These are phyloP conservation scores for Arion vulgaris DNA, from an alignment of 1,140 invertebrate genomes.

Conservation along the genomic window DNA sequence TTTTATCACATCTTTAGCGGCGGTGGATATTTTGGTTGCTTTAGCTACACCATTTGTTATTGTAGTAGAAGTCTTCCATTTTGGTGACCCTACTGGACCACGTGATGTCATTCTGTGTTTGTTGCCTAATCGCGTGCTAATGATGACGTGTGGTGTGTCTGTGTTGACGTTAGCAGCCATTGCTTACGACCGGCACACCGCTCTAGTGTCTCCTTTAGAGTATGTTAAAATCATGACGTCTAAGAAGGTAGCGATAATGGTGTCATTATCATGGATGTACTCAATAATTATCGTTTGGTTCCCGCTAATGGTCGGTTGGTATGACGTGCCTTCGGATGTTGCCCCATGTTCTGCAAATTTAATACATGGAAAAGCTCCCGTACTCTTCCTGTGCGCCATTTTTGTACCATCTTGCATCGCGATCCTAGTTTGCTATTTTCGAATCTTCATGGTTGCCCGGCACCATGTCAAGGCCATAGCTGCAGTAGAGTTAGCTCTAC, in stretches of 20 bases:
- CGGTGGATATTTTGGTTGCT: conserved; percentile 90
- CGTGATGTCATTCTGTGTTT: conserved; percentile 72
- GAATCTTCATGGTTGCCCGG: conserved; percentile 79
- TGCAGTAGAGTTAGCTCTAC: conserved; percentile 77
- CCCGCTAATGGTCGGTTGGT: conserved; percentile 75
- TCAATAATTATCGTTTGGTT: conserved; percentile 76
- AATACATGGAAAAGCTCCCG: conserved; percentile 49
- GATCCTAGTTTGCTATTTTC: conserved; percentile 79
- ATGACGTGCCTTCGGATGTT: conserved; percentile 69
- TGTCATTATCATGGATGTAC: conserved; percentile 78
- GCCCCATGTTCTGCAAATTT: conserved; percentile 70
- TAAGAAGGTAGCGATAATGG: conserved; percentile 77
- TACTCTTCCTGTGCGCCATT: conserved; percentile 54
- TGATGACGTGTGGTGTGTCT: conserved; percentile 78
- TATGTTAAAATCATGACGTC: conserved; percentile 78
- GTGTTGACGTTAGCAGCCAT: conserved; percentile 79
- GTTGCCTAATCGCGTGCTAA: conserved; percentile 77
- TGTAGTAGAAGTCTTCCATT: conserved; percentile 43
- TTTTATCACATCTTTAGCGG: conserved; percentile 89
- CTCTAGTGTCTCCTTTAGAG: conserved; percentile 78
- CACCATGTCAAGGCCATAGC: conserved; percentile 79
- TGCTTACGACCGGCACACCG: conserved; percentile 79
- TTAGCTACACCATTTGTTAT: conserved; percentile 72
- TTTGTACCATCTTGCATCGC: conserved; percentile 67
- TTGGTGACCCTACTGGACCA: not conserved